Evolutionary conservation across 1,140 invertebrate genomes (phyloP).

Genomic region (Acromyrmex charruanus): DNA sequence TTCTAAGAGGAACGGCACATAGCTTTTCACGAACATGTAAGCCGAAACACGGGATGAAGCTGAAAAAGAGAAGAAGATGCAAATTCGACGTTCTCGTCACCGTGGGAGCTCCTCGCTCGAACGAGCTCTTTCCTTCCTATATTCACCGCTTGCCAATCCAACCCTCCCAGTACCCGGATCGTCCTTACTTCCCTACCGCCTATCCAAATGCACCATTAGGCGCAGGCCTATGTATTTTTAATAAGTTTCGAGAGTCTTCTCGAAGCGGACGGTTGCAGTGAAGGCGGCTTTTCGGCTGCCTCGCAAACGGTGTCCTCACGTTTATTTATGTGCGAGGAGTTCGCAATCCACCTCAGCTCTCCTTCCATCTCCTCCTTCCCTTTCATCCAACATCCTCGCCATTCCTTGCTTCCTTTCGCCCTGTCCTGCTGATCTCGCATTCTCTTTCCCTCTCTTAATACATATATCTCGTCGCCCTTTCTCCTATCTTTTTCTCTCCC

Average conservation of each 20-base stretch:
- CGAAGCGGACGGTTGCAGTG: slow-evolving; percentile 75
- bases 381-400: not conserved
- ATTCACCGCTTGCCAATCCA: slow-evolving; percentile 69
- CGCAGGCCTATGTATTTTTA: slow-evolving; percentile 83
- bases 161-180: not conserved
- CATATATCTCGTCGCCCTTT: slow-evolving; percentile 35
- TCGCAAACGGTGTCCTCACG: slow-evolving; percentile 81
- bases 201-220: slow-evolving; percentile 80
- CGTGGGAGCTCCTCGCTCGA: slow-evolving; percentile 61
- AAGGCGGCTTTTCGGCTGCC: slow-evolving; percentile 82
- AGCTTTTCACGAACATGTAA: slow-evolving; percentile 45
- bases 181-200: slow-evolving; percentile 66
- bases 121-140: slow-evolving; percentile 46
- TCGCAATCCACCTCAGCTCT: slow-evolving; percentile 73
- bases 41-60: not conserved
- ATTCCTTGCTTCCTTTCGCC: slow-evolving; percentile 27
- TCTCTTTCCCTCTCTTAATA: slow-evolving; percentile 32
- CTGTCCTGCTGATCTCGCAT: slow-evolving; percentile 61
- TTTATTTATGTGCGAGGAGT: slow-evolving; percentile 84
- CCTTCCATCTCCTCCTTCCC: slow-evolving; percentile 37
- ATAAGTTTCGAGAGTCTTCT: slow-evolving; percentile 83
- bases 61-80: slow-evolving; percentile 45
- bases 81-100: slow-evolving; percentile 74
- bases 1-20: slow-evolving; percentile 1
- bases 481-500: slow-evolving; percentile 62